Evolutionary conservation across 2,888 invertebrate species (phyloP).

Genomic region (Hipparchia sbordonii): DNA sequence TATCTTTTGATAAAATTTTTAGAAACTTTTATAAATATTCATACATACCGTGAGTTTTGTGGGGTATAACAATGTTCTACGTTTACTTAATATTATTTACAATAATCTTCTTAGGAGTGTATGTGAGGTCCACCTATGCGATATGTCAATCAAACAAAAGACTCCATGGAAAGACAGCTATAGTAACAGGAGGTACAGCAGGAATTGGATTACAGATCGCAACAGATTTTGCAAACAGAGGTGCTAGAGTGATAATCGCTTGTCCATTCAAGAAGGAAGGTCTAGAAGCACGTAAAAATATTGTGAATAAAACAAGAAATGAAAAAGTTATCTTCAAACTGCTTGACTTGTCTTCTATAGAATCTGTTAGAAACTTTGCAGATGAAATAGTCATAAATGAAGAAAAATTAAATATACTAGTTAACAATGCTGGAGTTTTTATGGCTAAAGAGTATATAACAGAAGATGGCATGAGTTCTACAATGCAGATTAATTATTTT

Average conservation of each 20-base stretch:
- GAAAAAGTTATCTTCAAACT: slow-evolving; percentile 85
- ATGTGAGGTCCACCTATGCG: slow-evolving; percentile 63
- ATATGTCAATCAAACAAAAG: slow-evolving; percentile 49
- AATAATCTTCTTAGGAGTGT: slow-evolving; percentile 48
- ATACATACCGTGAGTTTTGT: background rate
- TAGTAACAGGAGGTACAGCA: slow-evolving; percentile 70
- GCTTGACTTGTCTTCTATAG: slow-evolving; percentile 86
- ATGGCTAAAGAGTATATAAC: slow-evolving; percentile 80
- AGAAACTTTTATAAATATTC: too few species aligned
- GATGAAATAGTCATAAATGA: slow-evolving; percentile 39
- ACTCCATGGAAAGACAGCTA: slow-evolving; percentile 56
- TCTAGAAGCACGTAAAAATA: slow-evolving; percentile 72
- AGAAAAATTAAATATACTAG: slow-evolving; percentile 87
- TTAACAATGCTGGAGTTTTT: slow-evolving; percentile 94
- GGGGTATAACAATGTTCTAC: background rate
- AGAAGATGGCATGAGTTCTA: slow-evolving; percentile 90
- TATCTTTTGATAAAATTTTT: too few species aligned
- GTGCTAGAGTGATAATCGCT: slow-evolving; percentile 62
- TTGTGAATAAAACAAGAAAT: slow-evolving; percentile 84
- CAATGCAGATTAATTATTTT: slow-evolving; percentile 95
- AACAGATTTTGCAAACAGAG: slow-evolving; percentile 57
- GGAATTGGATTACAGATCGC: slow-evolving; percentile 69
- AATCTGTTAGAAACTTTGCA: slow-evolving; percentile 56
- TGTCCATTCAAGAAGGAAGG: slow-evolving; percentile 64
- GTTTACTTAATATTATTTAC: background rate